Evolutionary conservation across 2,797 vertebrate species (phyloP), one percentile per base, ranked within the genome.

Genomic region (Silurus aristotelis): DNA sequence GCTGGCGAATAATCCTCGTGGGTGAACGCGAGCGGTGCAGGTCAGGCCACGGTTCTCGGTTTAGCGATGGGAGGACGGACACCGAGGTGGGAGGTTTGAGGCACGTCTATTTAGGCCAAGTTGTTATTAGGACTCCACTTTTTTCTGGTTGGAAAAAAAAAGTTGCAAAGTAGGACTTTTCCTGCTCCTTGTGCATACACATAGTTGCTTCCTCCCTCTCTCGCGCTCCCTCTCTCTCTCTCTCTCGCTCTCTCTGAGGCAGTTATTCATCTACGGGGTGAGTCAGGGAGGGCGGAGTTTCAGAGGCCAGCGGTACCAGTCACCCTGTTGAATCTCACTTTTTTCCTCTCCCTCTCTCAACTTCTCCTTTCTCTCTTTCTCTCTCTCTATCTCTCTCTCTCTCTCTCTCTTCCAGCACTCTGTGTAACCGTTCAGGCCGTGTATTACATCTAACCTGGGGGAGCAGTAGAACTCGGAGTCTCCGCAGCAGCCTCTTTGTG

Each of bases 301-400:
- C 76, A 82, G 93, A 94, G 91, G 92, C 92, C 93, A 92, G 92
- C 94, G 91, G 95, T 96, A 95, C 95, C 95, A 96, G 95, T 94
- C 94, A 92, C 95, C 94, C 93, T 90, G 91, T 91, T 93, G 91
- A 80, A 80, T 92, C 91, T 87, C 88, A 93, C 89, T 84, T 88
- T 91, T 89, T 56, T 56, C 68, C 58, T 78, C 25, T 46, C 80
- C 89, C 70, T 86, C 83, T 85, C 87, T 86, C 58, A 61, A 61
- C 84, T 85, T 87, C 86, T 52, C 80, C 79, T 85, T 46, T 78
- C 55, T 83, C 80, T 84, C 55, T 38, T 73, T 27, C 46, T 63
- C 83, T n/a, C 86, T 43, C 64, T 75, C 56, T 22, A 70, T 80
- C 63, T 87, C 63, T 31, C 77, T 80, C n/a, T 67, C 63, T 46